Evolutionary conservation across 2,113 vertebrate genomes (phyloP), one percentile per base, ranked within the genome.

Genomic region (Nyctereutes procyonoides): DNA sequence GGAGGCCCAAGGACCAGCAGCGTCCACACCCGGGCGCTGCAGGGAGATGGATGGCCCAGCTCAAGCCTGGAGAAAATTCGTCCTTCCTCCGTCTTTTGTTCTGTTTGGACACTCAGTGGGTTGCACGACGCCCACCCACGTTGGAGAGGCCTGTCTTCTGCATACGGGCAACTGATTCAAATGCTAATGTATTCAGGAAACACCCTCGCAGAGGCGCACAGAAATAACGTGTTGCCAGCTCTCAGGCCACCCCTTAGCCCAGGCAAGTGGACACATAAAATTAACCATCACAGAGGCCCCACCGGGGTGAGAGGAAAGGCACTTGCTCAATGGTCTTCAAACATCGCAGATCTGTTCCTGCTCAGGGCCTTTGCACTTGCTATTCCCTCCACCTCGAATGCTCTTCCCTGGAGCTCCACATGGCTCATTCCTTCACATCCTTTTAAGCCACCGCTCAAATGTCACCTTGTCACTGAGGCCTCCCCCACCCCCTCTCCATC

Each of bases 1-100:
- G 15, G 35, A 30, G 35, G 3, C 53, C 30, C 13, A 26, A 16
- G 30, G 32, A 2, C 30, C 74, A n/a, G 35, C 4, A 5, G 0
- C 15, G 9, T 5, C 16, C 4, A 1, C 5, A 28, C 26, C 4
- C 3, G 0, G 14, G 24, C 14, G 73, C 38, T 13, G 67, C 12
- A 12, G 38, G 55, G 14, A 15, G 73, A 28, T 26, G 38, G 38
- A 58, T 15, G 7, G 15, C 51, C 28, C 62, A 22, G 53, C n/a
- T 69, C 20, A 8, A 35, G 76, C 53, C 5, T 11, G 53, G 53
- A 35, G 43, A 43, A 26, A 8, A 7, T 3, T 71, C 1, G 32
- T 17, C 38, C 63, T 38, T 71, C 63, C 28, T 62, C 19, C 7
- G 38, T 38, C 53, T 88, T 16, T n/a, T 1, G 12, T 11, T 79